Evolutionary conservation across 64 coral and sea anemone genomes (phyloP).

Genomic region (Montipora efflorescens): DNA sequence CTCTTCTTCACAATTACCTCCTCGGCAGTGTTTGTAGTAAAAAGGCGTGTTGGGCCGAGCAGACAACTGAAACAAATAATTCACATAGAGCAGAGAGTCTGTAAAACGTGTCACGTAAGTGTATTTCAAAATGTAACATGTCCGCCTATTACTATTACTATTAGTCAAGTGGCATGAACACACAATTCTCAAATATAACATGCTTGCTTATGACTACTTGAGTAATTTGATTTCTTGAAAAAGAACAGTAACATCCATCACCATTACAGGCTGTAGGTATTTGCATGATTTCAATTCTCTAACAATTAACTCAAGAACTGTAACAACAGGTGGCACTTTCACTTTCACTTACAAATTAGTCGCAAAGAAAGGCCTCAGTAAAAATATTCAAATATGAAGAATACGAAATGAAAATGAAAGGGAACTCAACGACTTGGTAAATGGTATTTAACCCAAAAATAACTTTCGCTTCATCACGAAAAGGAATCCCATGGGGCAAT

Average conservation of each 20-base stretch:
- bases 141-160: not conserved
- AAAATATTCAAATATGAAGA: constrained; percentile 9
- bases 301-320: constrained; percentile 1
- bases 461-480: not conserved
- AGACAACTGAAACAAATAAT: too few species aligned
- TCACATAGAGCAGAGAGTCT: not conserved
- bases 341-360: not conserved
- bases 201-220: not conserved
- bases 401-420: not conserved
- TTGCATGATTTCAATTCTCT: constrained; percentile 1
- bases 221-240: constrained; percentile 8
- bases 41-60: too few species aligned
- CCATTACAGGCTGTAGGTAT: not conserved
- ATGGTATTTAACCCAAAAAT: not conserved
- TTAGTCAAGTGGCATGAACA: constrained; percentile 1
- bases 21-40: too few species aligned
- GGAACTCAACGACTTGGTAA: not conserved
- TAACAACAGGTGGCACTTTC: constrained; percentile 20
- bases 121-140: not conserved
- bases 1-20: too few species aligned
- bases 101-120: not conserved
- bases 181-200: constrained; percentile 1
- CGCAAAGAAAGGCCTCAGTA: constrained; percentile 16
- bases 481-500: not conserved
- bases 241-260: constrained; percentile 1